Percentiles rank a stretch among this genome's conserved stretches.
Evolutionary conservation across 1,140 invertebrate genomes (phyloP).

Genomic region (Scaptodrosophila lebanonensis): DNA sequence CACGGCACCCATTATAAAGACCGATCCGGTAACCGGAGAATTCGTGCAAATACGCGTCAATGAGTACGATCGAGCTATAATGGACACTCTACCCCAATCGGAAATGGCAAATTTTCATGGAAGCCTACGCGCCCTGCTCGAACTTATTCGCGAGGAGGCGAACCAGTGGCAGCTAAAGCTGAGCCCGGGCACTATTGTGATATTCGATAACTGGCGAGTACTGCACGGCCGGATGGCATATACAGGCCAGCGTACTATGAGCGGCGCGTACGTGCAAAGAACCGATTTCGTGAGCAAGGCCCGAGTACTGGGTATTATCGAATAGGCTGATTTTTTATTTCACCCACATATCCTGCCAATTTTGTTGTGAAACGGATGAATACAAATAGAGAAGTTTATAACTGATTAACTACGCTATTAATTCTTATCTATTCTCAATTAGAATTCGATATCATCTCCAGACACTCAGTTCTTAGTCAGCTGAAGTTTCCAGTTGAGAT

Average conservation of each 20-base stretch:
- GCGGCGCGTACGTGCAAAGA: constrained; percentile 81
- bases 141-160: constrained; percentile 78
- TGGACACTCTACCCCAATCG: constrained; percentile 78
- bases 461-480: no score
- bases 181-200: constrained; percentile 82
- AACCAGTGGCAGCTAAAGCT: constrained; percentile 81
- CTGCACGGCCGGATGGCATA: constrained; percentile 84
- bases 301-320: constrained; percentile 77
- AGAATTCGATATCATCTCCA: no score
- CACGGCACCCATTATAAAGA: constrained; percentile 79
- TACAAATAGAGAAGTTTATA: no score
- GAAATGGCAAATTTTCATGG: constrained; percentile 81
- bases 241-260: constrained; percentile 80
- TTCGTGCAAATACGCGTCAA: constrained; percentile 82
- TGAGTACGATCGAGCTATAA: constrained; percentile 82
- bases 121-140: constrained; percentile 80
- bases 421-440: no score
- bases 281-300: constrained; percentile 81
- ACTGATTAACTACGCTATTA: no score
- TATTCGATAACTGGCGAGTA: constrained; percentile 87
- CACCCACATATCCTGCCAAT: no score
- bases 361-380: no score
- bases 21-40: constrained; percentile 78
- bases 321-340: no score
- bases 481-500: no score